Percentiles rank a stretch among this genome's conserved stretches.
Evolutionary conservation across 1,140 invertebrate species (phyloP).

Genomic region (Polypedilum vanderplanki): DNA sequence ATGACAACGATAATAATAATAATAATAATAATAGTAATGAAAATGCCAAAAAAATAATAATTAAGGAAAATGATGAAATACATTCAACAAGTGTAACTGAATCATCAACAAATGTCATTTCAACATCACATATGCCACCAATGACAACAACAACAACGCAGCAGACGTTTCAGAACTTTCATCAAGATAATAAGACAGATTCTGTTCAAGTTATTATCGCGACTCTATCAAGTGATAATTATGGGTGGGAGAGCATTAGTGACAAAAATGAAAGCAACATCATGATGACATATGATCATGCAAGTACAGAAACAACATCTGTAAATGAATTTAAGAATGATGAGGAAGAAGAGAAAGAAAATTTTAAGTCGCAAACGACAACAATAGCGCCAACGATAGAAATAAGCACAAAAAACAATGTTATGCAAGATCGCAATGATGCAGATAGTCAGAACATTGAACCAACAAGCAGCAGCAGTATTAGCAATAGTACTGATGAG

Average conservation of each 20-base stretch:
- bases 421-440: conserved; percentile 12
- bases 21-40: neutral
- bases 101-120: neutral
- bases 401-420: neutral
- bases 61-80: neutral
- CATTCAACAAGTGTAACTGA: neutral
- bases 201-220: conserved; percentile 13
- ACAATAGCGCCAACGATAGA: neutral
- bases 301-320: neutral
- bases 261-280: neutral
- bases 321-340: neutral
- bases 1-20: neutral
- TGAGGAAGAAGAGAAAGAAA: neutral
- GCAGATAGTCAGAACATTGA: conserved; percentile 3
- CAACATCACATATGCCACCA: conserved; percentile 16
- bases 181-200: neutral
- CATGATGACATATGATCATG: neutral
- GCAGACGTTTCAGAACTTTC: neutral
- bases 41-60: neutral
- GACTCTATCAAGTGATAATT: neutral
- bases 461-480: neutral
- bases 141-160: neutral
- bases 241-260: neutral
- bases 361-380: neutral
- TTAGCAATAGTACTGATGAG: neutral